Evolutionary conservation across 2,797 vertebrate genomes (phyloP).

Genomic region (Syngnathus acus): DNA sequence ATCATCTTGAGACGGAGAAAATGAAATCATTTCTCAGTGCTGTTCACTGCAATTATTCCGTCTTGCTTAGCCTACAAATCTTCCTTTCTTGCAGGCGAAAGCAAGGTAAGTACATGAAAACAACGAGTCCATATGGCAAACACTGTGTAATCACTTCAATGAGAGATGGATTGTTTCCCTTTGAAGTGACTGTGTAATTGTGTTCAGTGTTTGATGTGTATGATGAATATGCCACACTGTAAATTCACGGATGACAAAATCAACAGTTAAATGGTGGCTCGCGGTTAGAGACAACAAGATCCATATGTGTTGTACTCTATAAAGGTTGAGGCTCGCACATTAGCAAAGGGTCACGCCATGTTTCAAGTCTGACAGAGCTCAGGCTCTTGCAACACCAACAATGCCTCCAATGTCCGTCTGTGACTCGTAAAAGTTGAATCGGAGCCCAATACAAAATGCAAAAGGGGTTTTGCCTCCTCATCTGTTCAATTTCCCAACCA

Average conservation of each 20-base stretch:
- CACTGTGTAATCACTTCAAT: conserved; percentile 69
- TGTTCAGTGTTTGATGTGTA: conserved; percentile 64
- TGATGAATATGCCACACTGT: conserved; percentile 65
- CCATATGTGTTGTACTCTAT: conserved; percentile 59
- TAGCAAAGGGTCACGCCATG: conserved; percentile 50
- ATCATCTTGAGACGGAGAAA: conserved; percentile 70
- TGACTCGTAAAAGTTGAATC: conserved; percentile 38
- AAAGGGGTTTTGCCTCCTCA: conserved; percentile 66
- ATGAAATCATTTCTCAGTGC: conserved; percentile 75
- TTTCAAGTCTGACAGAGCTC: conserved; percentile 60
- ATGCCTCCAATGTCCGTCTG: conserved; percentile 35
- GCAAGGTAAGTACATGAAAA: conserved; percentile 64
- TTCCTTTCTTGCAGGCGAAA: conserved; percentile 46
- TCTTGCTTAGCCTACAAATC: conserved; percentile 51
- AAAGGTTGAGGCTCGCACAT: conserved; percentile 53
- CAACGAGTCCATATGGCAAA: conserved; percentile 65
- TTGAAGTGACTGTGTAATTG: conserved; percentile 70
- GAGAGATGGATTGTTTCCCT: conserved; percentile 63
- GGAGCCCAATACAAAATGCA: conserved; percentile 72
- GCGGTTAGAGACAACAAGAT: conserved; percentile 58
- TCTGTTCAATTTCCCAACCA: conserved; percentile 78
- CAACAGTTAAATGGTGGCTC: conserved; percentile 65
- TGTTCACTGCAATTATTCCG: conserved; percentile 67
- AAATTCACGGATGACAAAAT: conserved; percentile 68
- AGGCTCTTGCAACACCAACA: conserved; percentile 48